phyloP scores from a whole-genome alignment of 2,113 vertebrate genomes.

The Lagopus leucura region DNA sequence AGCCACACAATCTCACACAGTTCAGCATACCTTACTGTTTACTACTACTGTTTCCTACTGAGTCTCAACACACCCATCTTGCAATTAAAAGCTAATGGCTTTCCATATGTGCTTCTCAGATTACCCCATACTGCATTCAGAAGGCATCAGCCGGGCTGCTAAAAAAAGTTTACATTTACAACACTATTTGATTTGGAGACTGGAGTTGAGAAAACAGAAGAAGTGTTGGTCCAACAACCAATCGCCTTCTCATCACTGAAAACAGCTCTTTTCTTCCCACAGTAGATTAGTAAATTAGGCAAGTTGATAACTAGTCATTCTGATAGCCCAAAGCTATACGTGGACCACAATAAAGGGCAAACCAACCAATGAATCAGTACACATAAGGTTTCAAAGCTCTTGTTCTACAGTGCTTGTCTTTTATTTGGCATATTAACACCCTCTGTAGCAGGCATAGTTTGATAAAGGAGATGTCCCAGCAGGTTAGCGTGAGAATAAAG shows the following conservation, averaged over 20 bases:
- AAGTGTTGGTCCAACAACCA: not conserved
- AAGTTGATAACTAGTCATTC: not conserved
- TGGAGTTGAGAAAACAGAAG: not conserved
- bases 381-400: slow-evolving; percentile 21
- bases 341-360: not conserved
- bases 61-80: not conserved
- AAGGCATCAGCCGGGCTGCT: not conserved
- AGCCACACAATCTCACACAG: not conserved
- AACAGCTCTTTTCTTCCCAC: not conserved
- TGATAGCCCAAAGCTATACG: not conserved
- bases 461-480: slow-evolving; percentile 29
- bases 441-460: slow-evolving; percentile 8
- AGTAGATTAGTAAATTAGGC: not conserved
- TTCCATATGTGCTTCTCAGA: not conserved
- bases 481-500: slow-evolving; percentile 45
- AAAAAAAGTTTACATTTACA: not conserved
- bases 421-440: not conserved
- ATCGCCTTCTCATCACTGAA: not conserved
- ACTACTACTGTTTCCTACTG: not conserved
- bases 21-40: not conserved
- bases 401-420: not conserved
- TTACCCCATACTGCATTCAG: not conserved
- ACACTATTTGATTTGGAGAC: not conserved
- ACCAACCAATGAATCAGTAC: not conserved
- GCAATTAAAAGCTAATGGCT: not conserved